Evolutionary conservation across 2,888 invertebrate species (phyloP), one percentile per base, ranked within the genome.

Genomic region (Ceramica pisi): DNA sequence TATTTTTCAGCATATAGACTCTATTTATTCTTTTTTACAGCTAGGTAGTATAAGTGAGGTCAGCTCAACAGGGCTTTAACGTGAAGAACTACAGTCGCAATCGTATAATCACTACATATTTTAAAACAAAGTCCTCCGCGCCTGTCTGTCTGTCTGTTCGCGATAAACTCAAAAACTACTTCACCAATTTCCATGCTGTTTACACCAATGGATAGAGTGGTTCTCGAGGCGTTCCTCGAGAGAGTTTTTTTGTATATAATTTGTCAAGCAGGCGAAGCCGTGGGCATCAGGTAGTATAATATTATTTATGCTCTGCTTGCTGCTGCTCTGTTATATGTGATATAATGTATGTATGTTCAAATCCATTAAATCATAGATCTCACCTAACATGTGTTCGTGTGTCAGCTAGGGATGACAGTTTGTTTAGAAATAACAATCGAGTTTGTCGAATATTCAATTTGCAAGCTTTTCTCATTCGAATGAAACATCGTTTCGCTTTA

Each of bases 1-100:
- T 94, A 94, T 94, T 94, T 94, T 94, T 94, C 94, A 93, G 93
- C 92, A 91, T 90, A 91, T 87, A 88, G 86, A 87, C 88, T 91
- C 89, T 92, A 92, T 92, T 90, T 89, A 87, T 92, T 90, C 89
- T 90, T 87, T 62, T 72, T 90, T 89, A 88, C 86, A 87, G 84
- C 86, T 87, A 87, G 84, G 86, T 87, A 79, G 86, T 86, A 82
- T 88, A 87, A 86, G 88, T 85, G 79, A 81, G 75, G 81, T 80
- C 77, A 80, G 71, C 62, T 78, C 69, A 71, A 78, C 55, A 51
- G n/a, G 57, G 60, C 48, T 70, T 62, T 66, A 77, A 77, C 61
- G 75, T 71, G 26, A 41, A 35, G 50, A 67, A 64, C 61, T 75
- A 59, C 41, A 68, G 44, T 53, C 19, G 51, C n/a, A 70, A 56